Conservation (phyloP, 2,888 invertebrate genomes). For the Kryphioiulus occultus region DNA sequence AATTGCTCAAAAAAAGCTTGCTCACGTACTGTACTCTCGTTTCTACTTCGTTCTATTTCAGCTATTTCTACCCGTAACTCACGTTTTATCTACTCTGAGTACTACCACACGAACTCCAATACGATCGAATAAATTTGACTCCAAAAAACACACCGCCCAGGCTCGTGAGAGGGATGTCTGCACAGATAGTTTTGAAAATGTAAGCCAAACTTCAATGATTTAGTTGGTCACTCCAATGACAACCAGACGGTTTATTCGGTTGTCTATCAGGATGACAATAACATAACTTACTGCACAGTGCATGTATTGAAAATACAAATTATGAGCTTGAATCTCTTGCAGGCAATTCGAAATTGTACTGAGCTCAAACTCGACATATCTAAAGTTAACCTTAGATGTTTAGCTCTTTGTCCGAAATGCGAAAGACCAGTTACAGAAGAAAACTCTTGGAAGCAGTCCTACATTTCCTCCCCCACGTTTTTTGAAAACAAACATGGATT, state of each 20-base stretch:
- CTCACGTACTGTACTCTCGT: too few species aligned
- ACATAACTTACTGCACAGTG: too few species aligned
- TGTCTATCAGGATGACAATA: too few species aligned
- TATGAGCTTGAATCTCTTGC: neutral
- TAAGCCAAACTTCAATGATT: neutral
- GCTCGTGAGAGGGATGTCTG: neutral
- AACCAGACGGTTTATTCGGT: too few species aligned
- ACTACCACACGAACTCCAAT: neutral
- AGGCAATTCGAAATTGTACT: constrained; percentile 41
- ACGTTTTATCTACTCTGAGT: constrained; percentile 39
- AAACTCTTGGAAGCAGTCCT: constrained; percentile 20
- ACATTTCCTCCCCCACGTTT: constrained; percentile 32
- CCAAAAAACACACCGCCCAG: neutral
- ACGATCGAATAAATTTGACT: neutral
- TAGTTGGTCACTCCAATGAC: neutral
- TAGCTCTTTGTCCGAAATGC: constrained; percentile 3
- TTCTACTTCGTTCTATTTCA: neutral
- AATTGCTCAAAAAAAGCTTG: neutral
- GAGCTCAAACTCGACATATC: constrained; percentile 12
- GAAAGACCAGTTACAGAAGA: neutral
- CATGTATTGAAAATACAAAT: too few species aligned
- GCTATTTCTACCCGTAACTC: constrained; percentile 44
- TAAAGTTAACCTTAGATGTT: neutral
- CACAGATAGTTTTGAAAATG: constrained; percentile 29
- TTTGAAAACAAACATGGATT: constrained; percentile 50